These are phyloP conservation scores for Cephalotes varians DNA, from an alignment of 2,888 invertebrate genomes.

Conservation along the genomic window DNA sequence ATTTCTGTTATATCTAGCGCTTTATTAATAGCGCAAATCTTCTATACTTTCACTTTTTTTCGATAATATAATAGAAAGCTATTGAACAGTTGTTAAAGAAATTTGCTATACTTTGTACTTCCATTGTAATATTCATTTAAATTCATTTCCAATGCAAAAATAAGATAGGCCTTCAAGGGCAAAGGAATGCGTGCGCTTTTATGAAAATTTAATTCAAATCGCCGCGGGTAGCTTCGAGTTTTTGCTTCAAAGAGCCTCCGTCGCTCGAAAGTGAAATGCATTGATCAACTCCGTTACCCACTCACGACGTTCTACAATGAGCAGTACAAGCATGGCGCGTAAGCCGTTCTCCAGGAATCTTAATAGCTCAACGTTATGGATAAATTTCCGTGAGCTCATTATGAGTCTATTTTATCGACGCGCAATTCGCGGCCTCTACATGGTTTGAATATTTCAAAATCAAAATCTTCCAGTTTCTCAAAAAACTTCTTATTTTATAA, in stretches of 20 bases:
- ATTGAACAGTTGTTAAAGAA: not conserved
- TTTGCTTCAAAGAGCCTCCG: conserved; percentile 32
- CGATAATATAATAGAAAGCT: not conserved
- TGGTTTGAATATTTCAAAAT: not conserved
- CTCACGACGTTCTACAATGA: conserved; percentile 56
- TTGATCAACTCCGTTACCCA: conserved; percentile 65
- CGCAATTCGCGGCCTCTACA: not conserved
- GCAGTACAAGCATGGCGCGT: conserved; percentile 38
- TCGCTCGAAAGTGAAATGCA: conserved; percentile 71
- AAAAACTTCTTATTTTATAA: not conserved
- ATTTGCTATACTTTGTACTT: not conserved
- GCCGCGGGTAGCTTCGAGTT: conserved; percentile 1
- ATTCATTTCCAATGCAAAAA: not conserved
- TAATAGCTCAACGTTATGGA: conserved; percentile 48
- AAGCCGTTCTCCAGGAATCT: conserved; percentile 53
- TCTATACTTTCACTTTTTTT: not conserved
- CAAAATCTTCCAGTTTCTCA: no score
- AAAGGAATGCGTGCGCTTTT: not conserved
- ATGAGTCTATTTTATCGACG: conserved; percentile 39
- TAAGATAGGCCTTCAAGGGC: not conserved
- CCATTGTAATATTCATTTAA: not conserved
- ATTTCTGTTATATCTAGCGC: not conserved
- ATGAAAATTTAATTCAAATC: conserved; percentile 58
- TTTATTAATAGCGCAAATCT: not conserved
- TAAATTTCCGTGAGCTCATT: conserved; percentile 58